Conservation (phyloP, 2,888 invertebrate species). For the Eupithecia pulchellata region DNA sequence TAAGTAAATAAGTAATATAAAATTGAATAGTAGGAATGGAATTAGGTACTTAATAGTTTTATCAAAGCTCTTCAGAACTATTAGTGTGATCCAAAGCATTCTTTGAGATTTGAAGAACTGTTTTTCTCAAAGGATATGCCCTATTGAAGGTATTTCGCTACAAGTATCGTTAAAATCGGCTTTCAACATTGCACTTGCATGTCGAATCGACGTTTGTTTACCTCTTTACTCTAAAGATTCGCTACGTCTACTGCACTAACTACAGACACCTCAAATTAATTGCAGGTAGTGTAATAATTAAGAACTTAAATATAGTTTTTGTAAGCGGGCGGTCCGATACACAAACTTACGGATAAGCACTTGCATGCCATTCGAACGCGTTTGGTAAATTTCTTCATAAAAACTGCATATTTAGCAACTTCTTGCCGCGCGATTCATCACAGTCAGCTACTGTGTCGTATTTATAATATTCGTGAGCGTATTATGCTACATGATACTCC, state of each 20-base stretch:
- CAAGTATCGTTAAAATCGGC: not conserved
- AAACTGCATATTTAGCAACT: slow-evolving; percentile 14
- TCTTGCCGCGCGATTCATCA: slow-evolving; percentile 17
- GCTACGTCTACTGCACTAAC: not conserved
- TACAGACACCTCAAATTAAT: not conserved
- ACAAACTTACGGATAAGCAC: not conserved
- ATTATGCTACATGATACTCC: slow-evolving; percentile 67
- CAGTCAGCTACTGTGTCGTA: slow-evolving; percentile 22
- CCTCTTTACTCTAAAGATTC: not conserved
- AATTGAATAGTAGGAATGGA: too few species aligned
- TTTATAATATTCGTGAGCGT: slow-evolving; percentile 43
- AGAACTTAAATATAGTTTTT: not conserved
- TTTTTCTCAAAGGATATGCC: not conserved
- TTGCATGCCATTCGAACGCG: not conserved
- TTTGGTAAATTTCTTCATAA: not conserved
- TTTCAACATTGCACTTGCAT: too few species aligned
- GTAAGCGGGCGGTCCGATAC: not conserved
- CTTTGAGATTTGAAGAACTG: not conserved
- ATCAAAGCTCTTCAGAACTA: not conserved
- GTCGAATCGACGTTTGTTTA: not conserved
- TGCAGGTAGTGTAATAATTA: not conserved
- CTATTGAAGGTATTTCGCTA: not conserved
- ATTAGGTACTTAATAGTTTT: too few species aligned
- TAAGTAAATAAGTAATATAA: too few species aligned
- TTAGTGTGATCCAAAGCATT: not conserved